Conservation (phyloP, 1,140 invertebrate species). For the Maconellicoccus hirsutus region DNA sequence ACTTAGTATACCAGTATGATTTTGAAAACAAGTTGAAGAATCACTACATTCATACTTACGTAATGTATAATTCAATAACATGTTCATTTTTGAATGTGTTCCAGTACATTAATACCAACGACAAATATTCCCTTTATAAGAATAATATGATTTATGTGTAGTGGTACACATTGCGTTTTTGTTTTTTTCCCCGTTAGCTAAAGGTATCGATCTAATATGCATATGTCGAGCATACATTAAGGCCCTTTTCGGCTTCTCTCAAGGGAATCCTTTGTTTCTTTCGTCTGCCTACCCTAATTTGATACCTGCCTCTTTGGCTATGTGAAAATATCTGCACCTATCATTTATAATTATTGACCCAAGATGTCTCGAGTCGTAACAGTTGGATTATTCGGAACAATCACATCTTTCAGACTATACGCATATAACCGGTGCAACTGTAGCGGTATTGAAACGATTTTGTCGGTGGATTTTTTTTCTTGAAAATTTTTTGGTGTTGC, state of each 20-base stretch:
- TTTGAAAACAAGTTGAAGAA: neutral
- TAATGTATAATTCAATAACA: constrained; percentile 10
- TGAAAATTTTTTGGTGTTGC: too few relatives aligned
- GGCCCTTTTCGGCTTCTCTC: constrained; percentile 6
- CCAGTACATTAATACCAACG: constrained; percentile 18
- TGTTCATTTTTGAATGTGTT: constrained; percentile 17
- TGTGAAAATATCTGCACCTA: constrained; percentile 12
- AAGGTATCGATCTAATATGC: constrained; percentile 21
- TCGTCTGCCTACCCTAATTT: constrained; percentile 19
- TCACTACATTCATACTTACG: neutral
- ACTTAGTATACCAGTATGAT: too few relatives aligned
- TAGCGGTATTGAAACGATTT: too few relatives aligned
- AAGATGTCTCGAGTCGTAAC: constrained; percentile 13
- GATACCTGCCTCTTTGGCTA: constrained; percentile 7
- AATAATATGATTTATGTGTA: constrained; percentile 18
- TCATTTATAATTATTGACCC: constrained; percentile 21
- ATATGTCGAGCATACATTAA: constrained; percentile 19
- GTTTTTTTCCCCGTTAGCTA: neutral
- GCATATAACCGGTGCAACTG: neutral
- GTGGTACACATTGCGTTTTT: constrained; percentile 13
- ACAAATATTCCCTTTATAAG: constrained; percentile 15
- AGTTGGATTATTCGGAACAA: constrained; percentile 17
- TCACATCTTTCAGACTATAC: neutral
- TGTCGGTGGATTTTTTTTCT: too few relatives aligned
- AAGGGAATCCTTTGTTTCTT: constrained; percentile 17